Base-by-base conservation (phyloP, 2,113 vertebrate genomes). In the Leucopsar rothschildi region DNA sequence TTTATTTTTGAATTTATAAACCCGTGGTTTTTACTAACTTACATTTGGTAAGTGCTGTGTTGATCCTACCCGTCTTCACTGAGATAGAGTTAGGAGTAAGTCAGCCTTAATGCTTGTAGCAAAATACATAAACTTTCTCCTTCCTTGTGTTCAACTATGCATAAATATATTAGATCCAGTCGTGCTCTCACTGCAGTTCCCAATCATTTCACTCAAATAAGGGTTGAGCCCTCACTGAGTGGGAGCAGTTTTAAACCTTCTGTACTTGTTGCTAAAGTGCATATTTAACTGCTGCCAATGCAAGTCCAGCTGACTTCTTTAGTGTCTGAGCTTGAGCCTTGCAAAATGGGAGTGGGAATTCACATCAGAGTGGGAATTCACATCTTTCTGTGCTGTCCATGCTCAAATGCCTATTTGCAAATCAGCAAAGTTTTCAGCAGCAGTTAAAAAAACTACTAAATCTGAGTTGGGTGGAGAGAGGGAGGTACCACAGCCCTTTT, bases 351-450 rank as follows among this genome's bases (percentile, higher is more conserved):
- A 64, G 28, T 1, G 3, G 28, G 27, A 76, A 31, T 76, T 1
- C 0, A n/a, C 0, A 0, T 57, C 20, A 15, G 40, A 64, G 28
- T 1, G 2, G 28, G 27, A 76, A 31, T 76, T 1, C 0, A n/a
- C 0, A 0, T 57, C 20, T 24, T 61, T 49, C 55, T 63, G 20
- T 71, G 73, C 37, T 77, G 2, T 63, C 39, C 21, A 1, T 0
- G 0, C 44, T 88, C 15, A 5, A 3, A 39, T 77, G 24, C 35
- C 23, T 37, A 1, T 24, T 29, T 70, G 44, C 39, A 40, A 9
- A 28, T 42, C 1, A 1, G 72, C 33, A 52, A 37, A 89, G 28
- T 68, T 69, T 71, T 53, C 61, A 53, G 81, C 65, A 69, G 61
- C 70, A 53, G 37, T 47, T 87, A 3, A 55, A 72, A 61, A 89